A percentile compares a stretch with the other conserved stretches of the same genome.
These are phyloP conservation scores for Ruditapes philippinarum DNA, from an alignment of 1,140 invertebrate genomes.

Conservation along the genomic window DNA sequence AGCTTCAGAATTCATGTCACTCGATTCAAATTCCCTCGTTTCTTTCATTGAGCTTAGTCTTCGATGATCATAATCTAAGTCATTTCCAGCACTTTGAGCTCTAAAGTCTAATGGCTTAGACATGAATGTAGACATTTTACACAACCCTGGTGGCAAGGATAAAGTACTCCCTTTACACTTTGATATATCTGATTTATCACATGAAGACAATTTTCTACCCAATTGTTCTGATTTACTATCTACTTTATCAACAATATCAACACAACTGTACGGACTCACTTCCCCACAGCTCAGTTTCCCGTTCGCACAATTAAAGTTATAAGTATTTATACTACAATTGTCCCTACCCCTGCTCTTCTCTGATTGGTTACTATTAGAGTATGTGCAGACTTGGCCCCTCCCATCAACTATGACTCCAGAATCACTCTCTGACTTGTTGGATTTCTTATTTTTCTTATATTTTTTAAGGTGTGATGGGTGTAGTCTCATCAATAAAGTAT, in stretches of 20 bases:
- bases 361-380: constrained; percentile 22
- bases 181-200: neutral
- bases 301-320: neutral
- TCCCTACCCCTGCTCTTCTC: neutral
- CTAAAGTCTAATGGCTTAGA: constrained; percentile 44
- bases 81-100: constrained; percentile 57
- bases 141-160: constrained; percentile 23
- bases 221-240: constrained; percentile 32
- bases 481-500: constrained; percentile 46
- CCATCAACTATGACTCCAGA: constrained; percentile 54
- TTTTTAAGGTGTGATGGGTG: constrained; percentile 51
- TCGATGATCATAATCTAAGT: constrained; percentile 42
- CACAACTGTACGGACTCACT: constrained; percentile 65
- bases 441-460: constrained; percentile 36
- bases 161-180: constrained; percentile 54
- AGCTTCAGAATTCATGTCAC: constrained; percentile 48
- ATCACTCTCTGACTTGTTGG: constrained; percentile 55
- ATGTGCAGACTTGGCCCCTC: constrained; percentile 33
- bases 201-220: neutral
- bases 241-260: constrained; percentile 57
- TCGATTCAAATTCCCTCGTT: constrained; percentile 22
- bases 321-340: constrained; percentile 13
- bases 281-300: neutral
- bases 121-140: constrained; percentile 21
- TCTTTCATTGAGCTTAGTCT: constrained; percentile 59